These are phyloP conservation scores for Drosophila bocki DNA, from an alignment of 1,140 invertebrate species.

Conservation along the genomic window DNA sequence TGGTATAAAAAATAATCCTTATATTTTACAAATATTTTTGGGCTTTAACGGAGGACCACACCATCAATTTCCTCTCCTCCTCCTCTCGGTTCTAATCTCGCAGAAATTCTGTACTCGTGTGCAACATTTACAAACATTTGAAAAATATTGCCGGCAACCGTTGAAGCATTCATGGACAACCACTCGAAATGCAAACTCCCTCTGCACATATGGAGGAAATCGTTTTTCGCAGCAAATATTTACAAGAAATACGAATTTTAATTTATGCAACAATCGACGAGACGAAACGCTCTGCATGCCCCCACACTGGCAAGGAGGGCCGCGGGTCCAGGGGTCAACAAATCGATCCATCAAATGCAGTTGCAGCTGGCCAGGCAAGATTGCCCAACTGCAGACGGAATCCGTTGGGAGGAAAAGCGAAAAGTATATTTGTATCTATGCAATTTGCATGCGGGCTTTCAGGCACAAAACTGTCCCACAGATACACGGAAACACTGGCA, in stretches of 20 bases:
- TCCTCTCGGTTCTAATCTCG: slow-evolving; percentile 6
- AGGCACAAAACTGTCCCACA: slow-evolving; percentile 39
- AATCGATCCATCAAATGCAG: slow-evolving; percentile 68
- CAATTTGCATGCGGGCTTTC: slow-evolving; percentile 71
- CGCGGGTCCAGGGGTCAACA: slow-evolving; percentile 23
- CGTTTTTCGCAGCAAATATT: slow-evolving; percentile 58
- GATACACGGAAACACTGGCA: slow-evolving; percentile 19
- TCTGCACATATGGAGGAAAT: slow-evolving; percentile 36
- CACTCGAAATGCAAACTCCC: slow-evolving; percentile 36
- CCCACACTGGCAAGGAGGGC: neutral
- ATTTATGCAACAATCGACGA: slow-evolving; percentile 70
- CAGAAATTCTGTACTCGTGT: slow-evolving; percentile 8
- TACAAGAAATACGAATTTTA: slow-evolving; percentile 65
- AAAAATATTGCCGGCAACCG: slow-evolving; percentile 12
- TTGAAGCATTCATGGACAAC: slow-evolving; percentile 36
- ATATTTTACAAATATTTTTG: neutral
- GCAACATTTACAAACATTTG: slow-evolving; percentile 23
- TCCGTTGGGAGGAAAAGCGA: slow-evolving; percentile 17
- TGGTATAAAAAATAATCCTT: too few relatives aligned
- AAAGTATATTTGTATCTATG: slow-evolving; percentile 58
- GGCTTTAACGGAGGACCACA: too few relatives aligned
- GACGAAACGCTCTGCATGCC: slow-evolving; percentile 38
- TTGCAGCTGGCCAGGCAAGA: slow-evolving; percentile 46
- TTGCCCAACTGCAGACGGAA: slow-evolving; percentile 8
- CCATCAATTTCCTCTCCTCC: neutral